These are phyloP conservation scores for Clarias gariepinus DNA, from an alignment of 2,113 vertebrate species.

Conservation along the genomic window DNA sequence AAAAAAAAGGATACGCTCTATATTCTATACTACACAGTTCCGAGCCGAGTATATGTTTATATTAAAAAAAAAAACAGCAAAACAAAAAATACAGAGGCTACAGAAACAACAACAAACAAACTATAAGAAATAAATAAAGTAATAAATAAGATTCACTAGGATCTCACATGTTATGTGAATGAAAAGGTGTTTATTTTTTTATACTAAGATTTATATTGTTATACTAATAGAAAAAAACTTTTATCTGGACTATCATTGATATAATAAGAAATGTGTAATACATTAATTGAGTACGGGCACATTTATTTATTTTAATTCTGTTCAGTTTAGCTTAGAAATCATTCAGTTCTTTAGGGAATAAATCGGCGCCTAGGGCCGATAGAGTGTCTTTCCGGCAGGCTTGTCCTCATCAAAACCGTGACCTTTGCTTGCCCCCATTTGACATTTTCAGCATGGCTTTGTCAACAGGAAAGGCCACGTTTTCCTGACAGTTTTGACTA, in stretches of 20 bases:
- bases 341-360: background rate
- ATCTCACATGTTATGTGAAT: background rate
- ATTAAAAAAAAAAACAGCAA: no score
- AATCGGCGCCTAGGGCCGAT: constrained; percentile 46
- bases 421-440: constrained; percentile 73
- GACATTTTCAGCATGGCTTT: constrained; percentile 71
- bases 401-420: constrained; percentile 66
- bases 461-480: constrained; percentile 69
- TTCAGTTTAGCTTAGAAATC: background rate
- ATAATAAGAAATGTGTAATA: background rate
- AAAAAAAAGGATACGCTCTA: no score
- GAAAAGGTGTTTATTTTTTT: background rate
- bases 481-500: constrained; percentile 73
- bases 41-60: no score
- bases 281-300: background rate
- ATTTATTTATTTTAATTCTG: background rate
- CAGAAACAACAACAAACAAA: no score
- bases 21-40: no score
- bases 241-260: background rate
- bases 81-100: no score
- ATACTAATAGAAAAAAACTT: background rate
- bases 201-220: background rate
- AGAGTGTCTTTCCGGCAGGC: constrained; percentile 8
- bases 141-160: no score
- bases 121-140: no score